A percentile compares a stretch with the other conserved stretches of the same genome.
Evolutionary conservation across 1,140 invertebrate genomes (phyloP).

Genomic region (Drosophila erecta): DNA sequence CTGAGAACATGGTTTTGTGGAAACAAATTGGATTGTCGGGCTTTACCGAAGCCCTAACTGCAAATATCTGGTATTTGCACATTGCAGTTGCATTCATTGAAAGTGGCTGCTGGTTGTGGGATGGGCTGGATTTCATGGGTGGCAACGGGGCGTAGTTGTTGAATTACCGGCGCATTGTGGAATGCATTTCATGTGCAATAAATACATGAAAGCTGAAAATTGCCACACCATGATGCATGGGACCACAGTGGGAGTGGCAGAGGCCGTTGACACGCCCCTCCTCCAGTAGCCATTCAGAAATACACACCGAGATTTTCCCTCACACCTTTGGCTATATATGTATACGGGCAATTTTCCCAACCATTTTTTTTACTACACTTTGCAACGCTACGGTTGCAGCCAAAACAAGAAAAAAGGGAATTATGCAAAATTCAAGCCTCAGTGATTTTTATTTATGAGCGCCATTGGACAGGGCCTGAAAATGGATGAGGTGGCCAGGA

Average conservation of each 20-base stretch:
- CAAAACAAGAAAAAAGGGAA: conserved; percentile 39
- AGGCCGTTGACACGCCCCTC: conserved; percentile 31
- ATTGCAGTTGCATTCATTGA: conserved; percentile 14
- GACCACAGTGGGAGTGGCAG: conserved; percentile 3
- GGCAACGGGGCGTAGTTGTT: not conserved
- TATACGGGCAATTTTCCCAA: conserved; percentile 59
- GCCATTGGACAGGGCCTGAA: conserved; percentile 33
- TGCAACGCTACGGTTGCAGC: conserved; percentile 30
- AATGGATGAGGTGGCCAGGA: conserved; percentile 2
- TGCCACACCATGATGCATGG: conserved; percentile 44
- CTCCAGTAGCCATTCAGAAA: not conserved
- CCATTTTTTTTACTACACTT: conserved; percentile 32
- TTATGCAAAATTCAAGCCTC: conserved; percentile 78
- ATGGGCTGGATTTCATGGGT: not conserved
- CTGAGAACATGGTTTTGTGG: not conserved
- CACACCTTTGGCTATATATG: conserved; percentile 14
- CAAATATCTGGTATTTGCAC: conserved; percentile 10
- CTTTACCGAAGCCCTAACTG: conserved; percentile 7
- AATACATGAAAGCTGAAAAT: conserved; percentile 50
- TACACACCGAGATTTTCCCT: conserved; percentile 9
- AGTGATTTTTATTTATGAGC: conserved; percentile 79
- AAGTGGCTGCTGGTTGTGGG: not conserved
- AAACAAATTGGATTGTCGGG: not conserved
- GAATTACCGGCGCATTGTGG: conserved; percentile 58
- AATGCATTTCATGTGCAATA: conserved; percentile 62